These are phyloP conservation scores for Heteropelma amictum DNA, from an alignment of 2,888 invertebrate genomes.

Conservation along the genomic window DNA sequence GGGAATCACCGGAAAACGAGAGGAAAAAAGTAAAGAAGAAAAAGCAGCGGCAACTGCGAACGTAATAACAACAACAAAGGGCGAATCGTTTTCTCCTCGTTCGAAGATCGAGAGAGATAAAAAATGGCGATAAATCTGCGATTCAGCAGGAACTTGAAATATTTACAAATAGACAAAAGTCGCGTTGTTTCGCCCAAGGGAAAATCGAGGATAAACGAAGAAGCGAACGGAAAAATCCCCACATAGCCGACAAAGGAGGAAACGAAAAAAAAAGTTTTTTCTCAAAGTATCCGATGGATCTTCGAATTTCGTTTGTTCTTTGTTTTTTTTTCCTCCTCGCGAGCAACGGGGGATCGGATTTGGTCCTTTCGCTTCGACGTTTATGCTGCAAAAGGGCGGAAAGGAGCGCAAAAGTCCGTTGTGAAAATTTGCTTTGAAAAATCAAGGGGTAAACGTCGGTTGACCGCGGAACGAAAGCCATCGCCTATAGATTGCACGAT, in stretches of 20 bases:
- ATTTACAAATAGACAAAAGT: conserved; percentile 45
- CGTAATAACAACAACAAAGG: neutral
- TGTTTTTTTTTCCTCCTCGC: neutral
- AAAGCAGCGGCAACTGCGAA: no score
- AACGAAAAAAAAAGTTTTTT: conserved; percentile 18
- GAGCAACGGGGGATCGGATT: neutral
- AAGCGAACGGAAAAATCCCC: conserved; percentile 7
- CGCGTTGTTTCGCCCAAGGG: conserved; percentile 9
- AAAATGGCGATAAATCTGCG: conserved; percentile 15
- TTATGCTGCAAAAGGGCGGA: neutral
- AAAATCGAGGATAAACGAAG: neutral
- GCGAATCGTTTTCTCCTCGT: neutral
- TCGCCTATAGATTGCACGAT: conserved; percentile 54
- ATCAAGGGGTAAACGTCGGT: conserved; percentile 2
- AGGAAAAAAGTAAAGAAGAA: neutral
- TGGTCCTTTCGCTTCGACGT: conserved; percentile 32
- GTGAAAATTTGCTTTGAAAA: neutral
- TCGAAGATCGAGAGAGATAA: conserved; percentile 1
- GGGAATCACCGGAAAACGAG: neutral
- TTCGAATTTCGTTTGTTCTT: neutral
- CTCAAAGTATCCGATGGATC: conserved; percentile 22
- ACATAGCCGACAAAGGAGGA: conserved; percentile 10
- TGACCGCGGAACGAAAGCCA: conserved; percentile 39
- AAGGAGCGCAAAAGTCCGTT: neutral
- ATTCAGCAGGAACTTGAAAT: conserved; percentile 40